Evolutionary conservation across 2,888 invertebrate species (phyloP).

Genomic region (Saturnia pavonia): DNA sequence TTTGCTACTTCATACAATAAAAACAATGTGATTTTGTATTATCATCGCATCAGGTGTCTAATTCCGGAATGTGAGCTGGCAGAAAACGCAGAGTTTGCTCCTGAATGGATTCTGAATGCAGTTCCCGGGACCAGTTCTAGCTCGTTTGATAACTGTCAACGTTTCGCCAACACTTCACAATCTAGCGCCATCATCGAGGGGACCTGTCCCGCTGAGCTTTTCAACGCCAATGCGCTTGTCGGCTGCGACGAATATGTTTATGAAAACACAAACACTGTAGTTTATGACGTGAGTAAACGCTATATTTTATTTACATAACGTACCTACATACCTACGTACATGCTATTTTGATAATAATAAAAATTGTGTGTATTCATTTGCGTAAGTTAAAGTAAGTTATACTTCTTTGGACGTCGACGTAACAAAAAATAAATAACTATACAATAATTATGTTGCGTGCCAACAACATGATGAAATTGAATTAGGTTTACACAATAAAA

Average conservation of each 20-base stretch:
- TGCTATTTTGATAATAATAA: no score
- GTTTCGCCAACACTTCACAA: constrained; percentile 47
- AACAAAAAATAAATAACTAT: no score
- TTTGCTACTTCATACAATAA: no score
- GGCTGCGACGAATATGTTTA: constrained; percentile 56
- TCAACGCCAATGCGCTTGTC: constrained; percentile 39
- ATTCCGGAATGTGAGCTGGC: constrained; percentile 49
- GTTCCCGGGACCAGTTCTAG: constrained; percentile 54
- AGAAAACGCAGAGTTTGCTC: constrained; percentile 48
- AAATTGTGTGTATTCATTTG: no score
- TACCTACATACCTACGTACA: no score
- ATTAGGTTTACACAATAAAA: no score
- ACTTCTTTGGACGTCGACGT: no score
- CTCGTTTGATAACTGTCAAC: constrained; percentile 67
- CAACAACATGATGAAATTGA: no score
- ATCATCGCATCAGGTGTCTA: constrained; percentile 38
- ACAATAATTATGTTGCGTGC: no score
- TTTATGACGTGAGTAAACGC: constrained; percentile 60
- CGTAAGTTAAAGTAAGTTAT: no score
- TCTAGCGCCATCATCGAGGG: constrained; percentile 8
- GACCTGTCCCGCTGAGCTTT: constrained; percentile 54
- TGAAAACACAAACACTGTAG: constrained; percentile 56
- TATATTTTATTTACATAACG: no score
- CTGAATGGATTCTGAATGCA: constrained; percentile 68
- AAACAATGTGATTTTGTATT: neutral